Evolutionary conservation across 2,113 vertebrate species (phyloP), one percentile per base, ranked within the genome.

Genomic region (Penelope pileata): DNA sequence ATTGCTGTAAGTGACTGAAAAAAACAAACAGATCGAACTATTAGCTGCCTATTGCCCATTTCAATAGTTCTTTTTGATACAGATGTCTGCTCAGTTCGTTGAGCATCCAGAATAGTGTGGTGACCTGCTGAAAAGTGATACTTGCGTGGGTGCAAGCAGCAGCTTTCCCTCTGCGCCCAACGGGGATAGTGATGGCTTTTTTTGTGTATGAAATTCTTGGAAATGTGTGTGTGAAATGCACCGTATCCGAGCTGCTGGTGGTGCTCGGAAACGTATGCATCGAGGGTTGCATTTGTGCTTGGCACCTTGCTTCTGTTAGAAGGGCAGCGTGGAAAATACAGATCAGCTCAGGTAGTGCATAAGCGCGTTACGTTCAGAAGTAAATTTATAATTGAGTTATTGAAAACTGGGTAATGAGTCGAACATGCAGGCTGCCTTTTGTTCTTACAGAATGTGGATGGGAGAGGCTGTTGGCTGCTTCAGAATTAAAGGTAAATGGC

Each of bases 401-500:
- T 26, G 36, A 82, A 69, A 83, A 80, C 29, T 0, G 9, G 15
- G 16, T 26, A 29, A 30, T 83, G 72, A 51, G 66, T 43, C 85
- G 70, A 68, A 70, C 4, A 1, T 14, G 45, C 64, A 36, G n/a
- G 45, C 36, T 95, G 69, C 50, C 78, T 89, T 88, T 91, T 94
- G 83, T 93, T 96, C 87, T 77, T 60, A 1, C 43, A 64, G 86
- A 89, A 13, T 50, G 16, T 1, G 21, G 82, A 48, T 73, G 78
- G 79, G 82, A 94, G 85, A 94, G 94, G 85, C 84, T 93, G 64
- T 78, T 91, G 86, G 78, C 38, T 66, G 32, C 67, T 45, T 30
- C 81, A 86, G 94, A 96, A 90, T 77, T 95, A 72, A 38, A 91
- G 86, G 72, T 79, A 96, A 91, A 36, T 53, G 70, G 92, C 67